Percentiles rank a stretch among this genome's conserved stretches.
These are phyloP conservation scores for Xiphophorus couchianus DNA, from an alignment of 2,113 vertebrate genomes.

Conservation along the genomic window DNA sequence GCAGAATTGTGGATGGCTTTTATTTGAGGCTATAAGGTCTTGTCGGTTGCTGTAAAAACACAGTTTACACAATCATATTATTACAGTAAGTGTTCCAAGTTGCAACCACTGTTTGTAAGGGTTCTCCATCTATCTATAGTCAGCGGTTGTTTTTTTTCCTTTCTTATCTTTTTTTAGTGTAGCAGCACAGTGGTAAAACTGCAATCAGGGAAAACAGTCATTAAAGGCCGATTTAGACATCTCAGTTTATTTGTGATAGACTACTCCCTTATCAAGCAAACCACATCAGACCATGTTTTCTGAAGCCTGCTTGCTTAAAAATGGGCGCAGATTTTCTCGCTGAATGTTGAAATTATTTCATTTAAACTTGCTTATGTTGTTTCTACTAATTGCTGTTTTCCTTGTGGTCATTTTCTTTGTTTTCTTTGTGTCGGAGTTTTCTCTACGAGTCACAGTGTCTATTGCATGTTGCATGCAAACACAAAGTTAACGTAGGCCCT, in stretches of 20 bases:
- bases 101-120: constrained; percentile 1
- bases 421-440: constrained; percentile 44
- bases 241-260: constrained; percentile 49
- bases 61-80: constrained; percentile 38
- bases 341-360: constrained; percentile 28
- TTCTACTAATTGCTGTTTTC: constrained; percentile 29
- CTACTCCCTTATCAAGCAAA: constrained; percentile 43
- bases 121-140: constrained; percentile 34
- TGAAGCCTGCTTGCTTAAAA: constrained; percentile 3
- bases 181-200: constrained; percentile 42
- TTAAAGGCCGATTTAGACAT: constrained; percentile 39
- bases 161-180: constrained; percentile 45
- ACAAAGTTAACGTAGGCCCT: constrained; percentile 93
- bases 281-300: constrained; percentile 34
- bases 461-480: constrained; percentile 93
- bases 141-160: constrained; percentile 49
- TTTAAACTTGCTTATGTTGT: constrained; percentile 16
- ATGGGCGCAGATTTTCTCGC: constrained; percentile 20
- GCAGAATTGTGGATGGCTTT: constrained; percentile 12
- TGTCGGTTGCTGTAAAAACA: constrained; percentile 15
- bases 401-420: constrained; percentile 47
- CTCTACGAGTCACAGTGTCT: constrained; percentile 70
- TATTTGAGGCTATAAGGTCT: constrained; percentile 15
- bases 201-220: constrained; percentile 48
- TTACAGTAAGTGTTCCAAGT: constrained; percentile 13